Evolutionary conservation across 64 coral and sea anemone genomes (phyloP), one percentile per base, ranked within the genome.

Genomic region (Montipora cactus): DNA sequence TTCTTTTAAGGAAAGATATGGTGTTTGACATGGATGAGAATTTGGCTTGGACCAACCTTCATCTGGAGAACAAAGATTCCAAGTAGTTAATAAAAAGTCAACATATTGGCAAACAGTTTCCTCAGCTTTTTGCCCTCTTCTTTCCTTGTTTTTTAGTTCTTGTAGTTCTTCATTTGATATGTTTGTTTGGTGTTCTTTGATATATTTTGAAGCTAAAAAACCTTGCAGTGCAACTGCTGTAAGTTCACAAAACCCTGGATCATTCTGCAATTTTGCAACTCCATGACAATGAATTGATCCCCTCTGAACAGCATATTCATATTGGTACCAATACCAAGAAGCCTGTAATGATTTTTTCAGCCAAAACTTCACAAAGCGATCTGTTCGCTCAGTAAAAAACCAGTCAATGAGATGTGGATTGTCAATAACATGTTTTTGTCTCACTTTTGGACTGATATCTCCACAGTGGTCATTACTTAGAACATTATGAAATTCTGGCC

Each of bases 241-340:
- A 77, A 89, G 74, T 62, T 89, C 59, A 89, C 87, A 89, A n/a
- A 89, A 23, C 16, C 87, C 87, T 58, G 87, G 87, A 74, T 87
- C 83, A 87, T 69, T 87, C 49, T 87, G 61, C 47, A 87, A 51
- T 50, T 87, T 87, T 67, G 73, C 87, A 89, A 61, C 74, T 25
- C 87, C 87, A 75, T 88, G 87, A 53, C 87, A 88, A 44, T 88
- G 87, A 76, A 88, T 88, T 19, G 68, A 75, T 21, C 87, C 87
- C 57, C 87, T 88, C 62, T 87, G 83, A 88, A 76, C 87, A 23
- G 67, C 68, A 58, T 88, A 88, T 51, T 88, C 87, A 88, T 88
- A 66, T 66, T 11, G 61, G 61, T 66, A 66, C 61, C 7, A 66
- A 66, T 66, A 18, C 61, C 61, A 66, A 66, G 61, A 66, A 14